Conservation (phyloP, 2,888 invertebrate species). For the Hyposoter didymator region DNA sequence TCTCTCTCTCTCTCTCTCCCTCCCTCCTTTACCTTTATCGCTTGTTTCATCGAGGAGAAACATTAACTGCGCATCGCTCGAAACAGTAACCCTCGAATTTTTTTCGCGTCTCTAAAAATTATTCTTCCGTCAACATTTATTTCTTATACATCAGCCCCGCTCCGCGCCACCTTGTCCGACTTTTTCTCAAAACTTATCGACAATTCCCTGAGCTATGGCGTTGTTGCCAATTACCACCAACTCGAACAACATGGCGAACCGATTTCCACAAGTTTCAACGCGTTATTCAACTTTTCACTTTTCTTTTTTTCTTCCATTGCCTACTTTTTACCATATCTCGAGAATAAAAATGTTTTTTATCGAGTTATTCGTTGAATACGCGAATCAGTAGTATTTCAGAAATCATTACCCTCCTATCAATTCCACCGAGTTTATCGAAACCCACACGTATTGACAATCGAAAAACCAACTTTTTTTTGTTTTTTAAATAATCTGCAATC, state of each 20-base stretch:
- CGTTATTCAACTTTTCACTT: neutral
- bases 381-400: neutral
- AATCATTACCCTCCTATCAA: neutral
- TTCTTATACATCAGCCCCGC: neutral
- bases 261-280: neutral
- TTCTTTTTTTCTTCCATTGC: neutral
- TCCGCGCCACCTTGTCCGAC: neutral
- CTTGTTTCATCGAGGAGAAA: constrained; percentile 64
- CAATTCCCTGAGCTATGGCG: constrained; percentile 12
- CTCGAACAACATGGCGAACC: constrained; percentile 13
- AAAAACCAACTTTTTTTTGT: constrained; percentile 20
- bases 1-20: constrained; percentile 3
- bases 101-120: constrained; percentile 11
- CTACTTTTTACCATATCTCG: neutral
- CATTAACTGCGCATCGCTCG: constrained; percentile 77
- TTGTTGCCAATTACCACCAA: constrained; percentile 3
- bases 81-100: constrained; percentile 67
- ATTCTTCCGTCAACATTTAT: neutral
- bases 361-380: neutral
- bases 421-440: neutral
- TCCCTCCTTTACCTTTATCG: constrained; percentile 28
- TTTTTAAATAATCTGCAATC: constrained; percentile 23
- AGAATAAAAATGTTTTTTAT: neutral
- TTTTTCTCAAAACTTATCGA: constrained; percentile 13
- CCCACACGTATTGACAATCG: neutral